Evolutionary conservation across 1,140 invertebrate genomes (phyloP).

Genomic region (Ylistrum balloti): DNA sequence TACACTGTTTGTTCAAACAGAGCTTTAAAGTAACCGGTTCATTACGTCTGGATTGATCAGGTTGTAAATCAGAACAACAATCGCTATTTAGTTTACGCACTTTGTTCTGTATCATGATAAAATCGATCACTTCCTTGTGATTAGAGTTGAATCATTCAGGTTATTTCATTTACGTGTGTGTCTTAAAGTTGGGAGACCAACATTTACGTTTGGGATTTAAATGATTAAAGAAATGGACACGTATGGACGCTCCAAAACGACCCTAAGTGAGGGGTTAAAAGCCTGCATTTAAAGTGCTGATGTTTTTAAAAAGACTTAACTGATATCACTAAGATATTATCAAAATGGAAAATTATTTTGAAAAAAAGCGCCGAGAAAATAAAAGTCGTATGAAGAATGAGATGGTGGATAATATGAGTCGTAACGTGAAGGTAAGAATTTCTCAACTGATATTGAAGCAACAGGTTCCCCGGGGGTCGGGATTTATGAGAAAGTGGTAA

Average conservation of each 20-base stretch:
- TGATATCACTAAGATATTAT: background rate
- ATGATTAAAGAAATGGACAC: background rate
- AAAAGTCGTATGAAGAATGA: background rate
- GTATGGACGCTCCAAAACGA: background rate
- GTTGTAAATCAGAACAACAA: background rate
- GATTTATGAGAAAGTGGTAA: too few species aligned
- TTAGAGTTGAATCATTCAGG: background rate
- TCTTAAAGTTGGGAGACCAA: background rate
- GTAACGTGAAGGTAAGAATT: background rate
- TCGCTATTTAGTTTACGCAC: background rate
- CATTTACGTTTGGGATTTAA: conserved; percentile 35
- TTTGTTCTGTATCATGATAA: background rate
- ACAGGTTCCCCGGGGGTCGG: background rate
- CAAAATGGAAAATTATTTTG: conserved; percentile 30
- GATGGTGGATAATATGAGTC: background rate
- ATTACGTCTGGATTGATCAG: background rate
- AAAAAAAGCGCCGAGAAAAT: conserved; percentile 1
- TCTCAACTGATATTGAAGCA: background rate
- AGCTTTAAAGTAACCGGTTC: background rate
- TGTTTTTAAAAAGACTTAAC: background rate
- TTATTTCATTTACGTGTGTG: background rate
- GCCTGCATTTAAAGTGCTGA: background rate
- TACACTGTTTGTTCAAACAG: background rate
- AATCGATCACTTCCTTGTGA: background rate
- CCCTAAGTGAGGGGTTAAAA: conserved; percentile 3